Base-by-base conservation (phyloP, 2,888 invertebrate species). In the Unio delphinus region DNA sequence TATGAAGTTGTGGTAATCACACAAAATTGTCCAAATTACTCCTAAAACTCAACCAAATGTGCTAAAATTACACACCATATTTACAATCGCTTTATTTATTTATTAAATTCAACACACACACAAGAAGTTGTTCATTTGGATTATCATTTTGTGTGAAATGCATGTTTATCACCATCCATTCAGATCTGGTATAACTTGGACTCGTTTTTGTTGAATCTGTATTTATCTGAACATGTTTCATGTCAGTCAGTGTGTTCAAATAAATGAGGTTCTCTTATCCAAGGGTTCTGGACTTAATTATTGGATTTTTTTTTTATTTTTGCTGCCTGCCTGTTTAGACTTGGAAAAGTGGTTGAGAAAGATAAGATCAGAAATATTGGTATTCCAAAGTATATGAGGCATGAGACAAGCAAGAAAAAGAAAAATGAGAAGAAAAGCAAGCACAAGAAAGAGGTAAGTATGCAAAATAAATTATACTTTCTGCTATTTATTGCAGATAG, bases 261-360 rank as follows among this genome's bases (percentile, higher is more conserved):
- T 58, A 1, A 26, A 23, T 15, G 58, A 58, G 17, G 26, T 23
- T 26, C 15, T 8, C 8, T 58, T n/a, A 8, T 17, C n/a, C 58
- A 58, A n/a, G 26, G 58, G 8, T 26, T 58, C 7, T 18, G 34
- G 34, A 18, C 26, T 58, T 58, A 23, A 58, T 58, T 58, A 1
- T 58, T 58, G 8, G n/a, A 58, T 11, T 2, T 58, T 58, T 23
- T 23, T 58, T 26, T 23, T 2, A 20, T 23, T 26, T 58, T n/a
- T 26, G n/a, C 15, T 58, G 58, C 26, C n/a, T 58, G 26, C n/a
- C 26, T 67, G 73, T 79, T 59, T 67, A 87, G 87, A 67, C 76
- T 85, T 28, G 86, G 86, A n/a, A 86, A 85, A 76, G 60, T 83
- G n/a, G 84, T 87, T 30, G 74, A 86, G 55, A 83, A 84, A 57